Evolutionary conservation across 2,113 vertebrate species (phyloP).

Genomic region (Pogonocichla stellata): DNA sequence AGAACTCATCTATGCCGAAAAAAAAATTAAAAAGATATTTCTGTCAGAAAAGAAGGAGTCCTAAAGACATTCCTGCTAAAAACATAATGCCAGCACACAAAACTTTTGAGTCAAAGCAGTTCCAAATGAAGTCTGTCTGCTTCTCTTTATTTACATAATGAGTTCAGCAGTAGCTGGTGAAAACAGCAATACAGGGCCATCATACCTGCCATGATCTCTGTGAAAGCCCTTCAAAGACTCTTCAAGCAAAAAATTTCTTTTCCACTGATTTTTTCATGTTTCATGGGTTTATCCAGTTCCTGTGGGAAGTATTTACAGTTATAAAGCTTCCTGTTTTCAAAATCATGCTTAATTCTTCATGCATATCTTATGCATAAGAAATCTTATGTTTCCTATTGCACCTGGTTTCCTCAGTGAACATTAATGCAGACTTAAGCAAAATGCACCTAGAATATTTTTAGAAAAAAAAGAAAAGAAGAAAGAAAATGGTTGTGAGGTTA

Average conservation of each 20-base stretch:
- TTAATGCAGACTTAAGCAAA: neutral
- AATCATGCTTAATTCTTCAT: neutral
- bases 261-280: neutral
- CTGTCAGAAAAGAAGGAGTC: neutral
- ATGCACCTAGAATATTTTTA: neutral
- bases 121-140: neutral
- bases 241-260: fast-evolving
- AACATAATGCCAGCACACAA: neutral
- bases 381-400: neutral
- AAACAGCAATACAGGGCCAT: neutral
- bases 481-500: neutral
- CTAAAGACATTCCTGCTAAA: neutral
- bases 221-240: neutral
- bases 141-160: neutral
- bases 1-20: neutral
- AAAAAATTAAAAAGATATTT: neutral
- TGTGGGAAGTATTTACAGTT: neutral
- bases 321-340: neutral
- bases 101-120: neutral
- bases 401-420: neutral
- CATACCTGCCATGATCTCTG: neutral
- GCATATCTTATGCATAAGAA: neutral
- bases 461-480: neutral
- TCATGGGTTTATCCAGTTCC: neutral
- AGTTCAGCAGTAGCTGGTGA: neutral